A percentile compares a stretch with the other conserved stretches of the same genome.
These are phyloP conservation scores for Erebia aethiops DNA, from an alignment of 2,888 invertebrate genomes.

Conservation along the genomic window DNA sequence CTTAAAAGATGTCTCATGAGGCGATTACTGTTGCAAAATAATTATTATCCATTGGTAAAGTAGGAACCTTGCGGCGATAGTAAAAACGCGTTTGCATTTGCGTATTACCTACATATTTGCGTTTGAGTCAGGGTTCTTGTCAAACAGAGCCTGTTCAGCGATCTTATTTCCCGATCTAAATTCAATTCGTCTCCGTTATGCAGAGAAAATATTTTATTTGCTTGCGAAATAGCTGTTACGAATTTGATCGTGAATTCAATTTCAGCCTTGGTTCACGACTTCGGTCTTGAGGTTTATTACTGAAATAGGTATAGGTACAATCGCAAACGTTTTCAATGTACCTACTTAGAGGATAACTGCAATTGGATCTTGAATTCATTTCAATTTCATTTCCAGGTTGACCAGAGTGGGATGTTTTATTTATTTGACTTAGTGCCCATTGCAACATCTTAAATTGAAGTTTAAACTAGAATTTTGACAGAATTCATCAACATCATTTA, in stretches of 20 bases:
- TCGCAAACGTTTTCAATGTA: background rate
- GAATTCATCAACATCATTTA: too few relatives aligned
- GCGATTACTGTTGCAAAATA: too few relatives aligned
- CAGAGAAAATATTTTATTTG: slow-evolving; percentile 34
- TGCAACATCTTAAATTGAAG: too few relatives aligned
- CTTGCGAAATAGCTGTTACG: slow-evolving; percentile 16
- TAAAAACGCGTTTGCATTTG: too few relatives aligned
- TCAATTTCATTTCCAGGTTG: background rate
- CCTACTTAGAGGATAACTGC: background rate
- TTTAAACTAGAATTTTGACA: too few relatives aligned
- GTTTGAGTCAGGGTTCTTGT: slow-evolving; percentile 30
- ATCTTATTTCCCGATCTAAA: slow-evolving; percentile 38
- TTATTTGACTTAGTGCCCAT: too few relatives aligned
- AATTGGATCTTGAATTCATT: background rate
- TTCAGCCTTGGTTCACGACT: background rate
- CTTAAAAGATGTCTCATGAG: too few relatives aligned
- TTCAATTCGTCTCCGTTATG: slow-evolving; percentile 39
- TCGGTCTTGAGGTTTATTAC: background rate
- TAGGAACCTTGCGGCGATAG: too few relatives aligned
- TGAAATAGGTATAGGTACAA: background rate
- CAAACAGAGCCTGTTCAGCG: slow-evolving; percentile 32
- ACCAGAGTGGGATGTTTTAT: background rate
- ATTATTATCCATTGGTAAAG: too few relatives aligned
- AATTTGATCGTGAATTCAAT: slow-evolving; percentile 20
- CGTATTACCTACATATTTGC: too few relatives aligned